phyloP scores from a whole-genome alignment of 2,113 vertebrate species.

The Chelonoidis abingdonii region DNA sequence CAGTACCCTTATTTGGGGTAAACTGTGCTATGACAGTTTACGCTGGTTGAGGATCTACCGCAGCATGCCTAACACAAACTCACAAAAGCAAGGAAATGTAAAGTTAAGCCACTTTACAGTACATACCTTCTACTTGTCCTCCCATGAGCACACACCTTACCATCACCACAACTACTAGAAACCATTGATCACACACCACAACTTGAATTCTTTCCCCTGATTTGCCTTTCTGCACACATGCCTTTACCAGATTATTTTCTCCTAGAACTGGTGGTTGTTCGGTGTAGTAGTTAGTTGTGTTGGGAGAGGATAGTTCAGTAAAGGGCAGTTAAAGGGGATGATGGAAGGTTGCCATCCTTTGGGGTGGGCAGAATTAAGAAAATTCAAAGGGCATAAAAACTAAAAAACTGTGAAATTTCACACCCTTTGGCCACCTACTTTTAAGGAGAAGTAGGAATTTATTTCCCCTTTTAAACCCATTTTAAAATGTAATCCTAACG shows the following conservation, averaged over 20 bases:
- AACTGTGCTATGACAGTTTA: slow-evolving; percentile 48
- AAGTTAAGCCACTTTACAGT: not conserved
- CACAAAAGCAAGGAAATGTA: fast-evolving
- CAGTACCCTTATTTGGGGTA: slow-evolving; percentile 6
- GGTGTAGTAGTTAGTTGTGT: not conserved
- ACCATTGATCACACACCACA: not conserved
- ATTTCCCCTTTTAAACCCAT: not conserved
- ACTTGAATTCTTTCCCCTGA: not conserved
- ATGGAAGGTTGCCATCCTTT: not conserved
- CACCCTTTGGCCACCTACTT: not conserved
- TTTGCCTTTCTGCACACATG: not conserved
- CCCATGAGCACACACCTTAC: not conserved
- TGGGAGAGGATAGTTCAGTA: not conserved
- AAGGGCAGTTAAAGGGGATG: not conserved
- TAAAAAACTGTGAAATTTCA: not conserved
- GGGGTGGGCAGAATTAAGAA: not conserved
- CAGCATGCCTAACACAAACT: not conserved
- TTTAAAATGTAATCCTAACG: not conserved
- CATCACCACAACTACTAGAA: not conserved
- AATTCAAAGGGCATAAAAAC: not conserved
- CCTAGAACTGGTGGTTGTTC: fast-evolving
- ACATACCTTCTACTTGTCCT: fast-evolving
- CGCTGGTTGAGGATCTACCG: not conserved
- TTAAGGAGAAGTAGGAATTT: not conserved
- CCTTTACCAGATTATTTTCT: not conserved